These are phyloP conservation scores for Pemphredon lugubris DNA, from an alignment of 2,888 invertebrate genomes.

Conservation along the genomic window DNA sequence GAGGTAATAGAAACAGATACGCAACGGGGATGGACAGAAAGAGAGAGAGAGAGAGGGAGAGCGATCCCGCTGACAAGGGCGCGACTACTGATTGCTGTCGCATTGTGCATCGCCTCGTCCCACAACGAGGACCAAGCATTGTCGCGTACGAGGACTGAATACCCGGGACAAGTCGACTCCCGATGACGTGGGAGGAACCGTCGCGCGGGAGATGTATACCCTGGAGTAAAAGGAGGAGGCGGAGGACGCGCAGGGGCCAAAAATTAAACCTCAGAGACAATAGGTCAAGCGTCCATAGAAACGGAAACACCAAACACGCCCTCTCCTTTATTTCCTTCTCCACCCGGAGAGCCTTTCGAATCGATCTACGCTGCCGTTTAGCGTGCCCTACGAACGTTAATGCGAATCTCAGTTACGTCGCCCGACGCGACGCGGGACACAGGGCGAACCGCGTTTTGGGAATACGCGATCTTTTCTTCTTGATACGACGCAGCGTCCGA, in stretches of 20 bases:
- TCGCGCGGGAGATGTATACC: slow-evolving; percentile 25
- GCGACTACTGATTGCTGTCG: slow-evolving; percentile 80
- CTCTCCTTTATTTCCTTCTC: slow-evolving; percentile 68
- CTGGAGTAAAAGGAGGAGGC: slow-evolving; percentile 15
- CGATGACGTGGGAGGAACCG: slow-evolving; percentile 69
- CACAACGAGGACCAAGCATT: slow-evolving; percentile 69
- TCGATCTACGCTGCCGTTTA: slow-evolving; percentile 24
- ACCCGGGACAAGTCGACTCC: slow-evolving; percentile 53
- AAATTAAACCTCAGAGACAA: slow-evolving; percentile 80
- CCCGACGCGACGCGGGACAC: too few species aligned
- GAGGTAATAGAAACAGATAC: slow-evolving; percentile 44
- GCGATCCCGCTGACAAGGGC: slow-evolving; percentile 77
- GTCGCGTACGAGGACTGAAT: slow-evolving; percentile 67
- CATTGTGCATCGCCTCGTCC: slow-evolving; percentile 76
- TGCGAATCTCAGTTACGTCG: background rate
- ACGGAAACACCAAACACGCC: slow-evolving; percentile 77
- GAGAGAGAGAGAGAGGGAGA: slow-evolving; percentile 61
- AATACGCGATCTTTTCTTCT: too few species aligned
- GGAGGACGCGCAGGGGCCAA: slow-evolving; percentile 61
- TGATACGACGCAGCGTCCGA: too few species aligned
- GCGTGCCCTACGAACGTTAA: background rate
- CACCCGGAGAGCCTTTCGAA: slow-evolving; percentile 23
- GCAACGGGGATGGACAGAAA: too few species aligned
- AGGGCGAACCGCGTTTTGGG: too few species aligned
- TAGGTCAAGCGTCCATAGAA: slow-evolving; percentile 80